Evolutionary conservation across 2,888 invertebrate species (phyloP).

Genomic region (Asteroscopus sphinx): DNA sequence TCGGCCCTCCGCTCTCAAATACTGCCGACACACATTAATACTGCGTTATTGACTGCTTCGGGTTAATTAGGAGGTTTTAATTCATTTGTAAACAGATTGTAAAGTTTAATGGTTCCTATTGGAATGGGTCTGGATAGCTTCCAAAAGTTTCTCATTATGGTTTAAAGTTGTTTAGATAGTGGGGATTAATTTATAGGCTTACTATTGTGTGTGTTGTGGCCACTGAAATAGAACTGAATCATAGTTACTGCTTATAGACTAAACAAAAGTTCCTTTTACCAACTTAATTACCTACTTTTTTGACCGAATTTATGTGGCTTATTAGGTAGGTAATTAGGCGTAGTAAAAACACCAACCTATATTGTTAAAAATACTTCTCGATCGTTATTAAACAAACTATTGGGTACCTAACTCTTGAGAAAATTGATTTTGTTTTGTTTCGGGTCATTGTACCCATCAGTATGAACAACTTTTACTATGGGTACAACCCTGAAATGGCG

Average conservation of each 20-base stretch:
- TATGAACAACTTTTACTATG: too few species aligned
- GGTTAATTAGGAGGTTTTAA: slow-evolving; percentile 49
- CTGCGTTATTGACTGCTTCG: slow-evolving; percentile 32
- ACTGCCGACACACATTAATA: slow-evolving; percentile 39
- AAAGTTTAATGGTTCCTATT: slow-evolving; percentile 50
- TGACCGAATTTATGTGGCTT: too few species aligned
- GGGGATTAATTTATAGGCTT: slow-evolving; percentile 41
- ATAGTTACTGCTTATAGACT: slow-evolving; percentile 1
- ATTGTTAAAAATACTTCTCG: too few species aligned
- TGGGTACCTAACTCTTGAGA: too few species aligned
- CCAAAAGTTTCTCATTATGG: slow-evolving; percentile 48
- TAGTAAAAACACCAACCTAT: too few species aligned
- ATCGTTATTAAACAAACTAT: too few species aligned
- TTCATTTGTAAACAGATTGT: slow-evolving; percentile 52
- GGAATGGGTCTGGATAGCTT: slow-evolving; percentile 47
- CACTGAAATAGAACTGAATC: slow-evolving; percentile 41
- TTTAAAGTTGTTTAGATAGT: slow-evolving; percentile 47
- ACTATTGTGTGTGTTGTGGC: slow-evolving; percentile 35
- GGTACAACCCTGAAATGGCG: too few species aligned
- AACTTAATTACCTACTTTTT: too few species aligned
- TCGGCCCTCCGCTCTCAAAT: slow-evolving; percentile 9
- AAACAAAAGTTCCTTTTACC: not conserved
- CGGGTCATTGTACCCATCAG: too few species aligned
- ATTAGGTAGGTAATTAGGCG: too few species aligned
- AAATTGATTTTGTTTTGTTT: too few species aligned